These are phyloP conservation scores for Cisticola juncidis DNA, from an alignment of 2,113 vertebrate species.

Conservation along the genomic window DNA sequence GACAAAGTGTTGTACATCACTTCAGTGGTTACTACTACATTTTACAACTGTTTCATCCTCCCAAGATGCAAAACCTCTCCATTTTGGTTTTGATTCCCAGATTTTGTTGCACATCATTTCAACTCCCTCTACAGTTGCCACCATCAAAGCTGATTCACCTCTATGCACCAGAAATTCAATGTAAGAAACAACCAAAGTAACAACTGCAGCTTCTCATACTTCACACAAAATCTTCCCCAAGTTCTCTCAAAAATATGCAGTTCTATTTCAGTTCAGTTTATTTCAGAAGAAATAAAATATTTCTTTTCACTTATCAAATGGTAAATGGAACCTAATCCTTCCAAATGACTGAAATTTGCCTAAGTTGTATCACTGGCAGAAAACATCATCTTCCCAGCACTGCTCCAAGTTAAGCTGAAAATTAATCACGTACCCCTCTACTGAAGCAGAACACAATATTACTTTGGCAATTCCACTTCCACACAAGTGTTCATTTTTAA, in stretches of 20 bases:
- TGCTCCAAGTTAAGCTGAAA: background rate
- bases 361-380: background rate
- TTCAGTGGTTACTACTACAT: background rate
- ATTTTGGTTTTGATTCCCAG: background rate
- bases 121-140: background rate
- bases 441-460: background rate
- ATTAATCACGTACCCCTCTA: accelerated
- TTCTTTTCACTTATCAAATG: background rate
- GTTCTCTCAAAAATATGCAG: background rate
- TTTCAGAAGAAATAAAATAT: background rate
- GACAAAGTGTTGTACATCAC: background rate
- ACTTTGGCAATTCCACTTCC: background rate
- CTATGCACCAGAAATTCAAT: background rate
- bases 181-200: background rate
- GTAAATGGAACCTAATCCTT: background rate
- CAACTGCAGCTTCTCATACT: background rate
- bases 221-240: background rate
- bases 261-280: too few species aligned
- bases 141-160: background rate
- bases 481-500: background rate
- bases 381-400: background rate
- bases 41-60: background rate
- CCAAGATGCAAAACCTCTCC: background rate
- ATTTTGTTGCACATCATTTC: background rate
- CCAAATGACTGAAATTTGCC: background rate